A percentile compares a stretch with the other conserved stretches of the same genome.
Evolutionary conservation across 2,113 vertebrate species (phyloP).

Genomic region (Speoplatyrhinus poulsoni): DNA sequence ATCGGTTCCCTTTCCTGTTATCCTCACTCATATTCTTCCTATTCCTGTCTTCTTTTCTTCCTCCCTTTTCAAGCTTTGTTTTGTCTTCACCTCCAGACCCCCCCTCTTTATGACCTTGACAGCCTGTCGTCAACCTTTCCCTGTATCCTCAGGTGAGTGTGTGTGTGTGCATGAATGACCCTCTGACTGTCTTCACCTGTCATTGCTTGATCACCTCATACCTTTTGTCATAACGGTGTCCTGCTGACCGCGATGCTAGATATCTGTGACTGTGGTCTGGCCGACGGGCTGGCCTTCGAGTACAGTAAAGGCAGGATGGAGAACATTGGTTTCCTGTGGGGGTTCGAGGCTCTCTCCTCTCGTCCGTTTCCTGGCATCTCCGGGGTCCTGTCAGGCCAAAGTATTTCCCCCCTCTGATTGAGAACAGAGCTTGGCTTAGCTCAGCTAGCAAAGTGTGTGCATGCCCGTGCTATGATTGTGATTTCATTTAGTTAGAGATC

Average conservation of each 20-base stretch:
- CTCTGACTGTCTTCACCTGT: not conserved
- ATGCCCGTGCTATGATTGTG: not conserved
- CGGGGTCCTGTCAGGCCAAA: conserved; percentile 61
- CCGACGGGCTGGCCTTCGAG: conserved; percentile 8
- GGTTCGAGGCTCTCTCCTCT: conserved; percentile 30
- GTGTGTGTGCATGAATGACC: not conserved
- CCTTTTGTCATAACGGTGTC: conserved; percentile 8
- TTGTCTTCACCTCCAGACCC: conserved; percentile 47
- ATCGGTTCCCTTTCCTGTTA: conserved; percentile 8
- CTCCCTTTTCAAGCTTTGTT: conserved; percentile 33
- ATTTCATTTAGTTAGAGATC: too few relatives aligned
- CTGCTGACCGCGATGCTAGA: conserved; percentile 11
- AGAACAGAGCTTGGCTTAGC: conserved; percentile 50
- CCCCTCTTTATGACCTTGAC: conserved; percentile 51
- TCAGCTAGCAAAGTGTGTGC: not conserved
- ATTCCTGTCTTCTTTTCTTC: not conserved
- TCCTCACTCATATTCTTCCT: conserved; percentile 17
- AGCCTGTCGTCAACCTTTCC: conserved; percentile 55
- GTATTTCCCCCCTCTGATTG: conserved; percentile 64
- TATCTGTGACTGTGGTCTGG: conserved; percentile 54
- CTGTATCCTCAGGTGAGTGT: conserved; percentile 64
- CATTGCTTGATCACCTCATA: not conserved
- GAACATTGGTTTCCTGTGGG: conserved; percentile 62
- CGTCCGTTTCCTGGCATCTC: conserved; percentile 32
- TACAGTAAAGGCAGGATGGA: conserved; percentile 31